phyloP scores from a whole-genome alignment of 2,797 vertebrate genomes.

The Sylvilagus floridanus region DNA sequence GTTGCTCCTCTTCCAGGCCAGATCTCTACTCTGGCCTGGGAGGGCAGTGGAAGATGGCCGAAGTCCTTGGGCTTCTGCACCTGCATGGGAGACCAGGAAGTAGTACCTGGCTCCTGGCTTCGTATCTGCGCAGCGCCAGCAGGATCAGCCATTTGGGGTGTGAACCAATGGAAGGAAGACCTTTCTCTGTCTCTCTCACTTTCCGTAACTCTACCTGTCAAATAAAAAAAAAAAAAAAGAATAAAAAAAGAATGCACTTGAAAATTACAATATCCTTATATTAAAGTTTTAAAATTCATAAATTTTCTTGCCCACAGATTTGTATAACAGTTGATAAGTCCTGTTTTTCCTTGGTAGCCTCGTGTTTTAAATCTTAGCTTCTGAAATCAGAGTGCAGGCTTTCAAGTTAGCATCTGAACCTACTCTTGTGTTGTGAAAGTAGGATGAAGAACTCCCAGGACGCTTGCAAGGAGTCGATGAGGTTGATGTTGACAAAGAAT shows the following conservation, averaged over 20 bases:
- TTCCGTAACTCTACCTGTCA: no score
- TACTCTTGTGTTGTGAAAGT: neutral
- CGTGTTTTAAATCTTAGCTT: neutral
- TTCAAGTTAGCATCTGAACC: neutral
- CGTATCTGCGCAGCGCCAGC: no score
- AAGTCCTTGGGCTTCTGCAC: no score
- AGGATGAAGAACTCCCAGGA: neutral
- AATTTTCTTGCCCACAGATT: neutral
- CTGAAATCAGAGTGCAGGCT: neutral
- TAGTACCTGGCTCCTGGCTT: no score
- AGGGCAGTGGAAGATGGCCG: no score
- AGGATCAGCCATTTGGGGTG: no score
- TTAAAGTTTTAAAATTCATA: slow-evolving; percentile 17
- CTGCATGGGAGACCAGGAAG: no score
- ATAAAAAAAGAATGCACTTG: neutral
- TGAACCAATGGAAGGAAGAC: no score
- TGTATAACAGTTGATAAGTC: neutral
- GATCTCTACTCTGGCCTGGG: no score
- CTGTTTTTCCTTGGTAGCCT: neutral
- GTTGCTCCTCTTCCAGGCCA: no score
- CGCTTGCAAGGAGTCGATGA: neutral
- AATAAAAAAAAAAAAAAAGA: no score
- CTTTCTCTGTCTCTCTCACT: no score
- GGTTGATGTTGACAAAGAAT: neutral
- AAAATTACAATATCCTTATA: neutral